Conservation (phyloP, 2,113 vertebrate genomes). For the Nibea albiflora region DNA sequence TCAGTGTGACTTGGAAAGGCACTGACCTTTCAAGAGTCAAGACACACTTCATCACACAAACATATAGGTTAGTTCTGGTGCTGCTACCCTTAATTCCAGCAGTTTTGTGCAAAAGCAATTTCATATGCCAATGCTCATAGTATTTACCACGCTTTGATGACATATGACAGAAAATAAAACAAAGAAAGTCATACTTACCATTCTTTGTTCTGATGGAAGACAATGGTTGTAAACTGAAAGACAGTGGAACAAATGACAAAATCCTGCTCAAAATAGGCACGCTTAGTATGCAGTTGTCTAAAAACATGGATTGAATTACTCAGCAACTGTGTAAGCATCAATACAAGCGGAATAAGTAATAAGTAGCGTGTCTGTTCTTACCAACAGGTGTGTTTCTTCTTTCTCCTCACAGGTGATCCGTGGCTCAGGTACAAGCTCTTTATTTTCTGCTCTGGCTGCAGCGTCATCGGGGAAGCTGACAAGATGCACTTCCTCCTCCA, state of each 20-base stretch:
- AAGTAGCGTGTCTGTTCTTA: conserved; percentile 38
- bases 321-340: not conserved
- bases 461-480: conserved; percentile 34
- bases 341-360: not conserved
- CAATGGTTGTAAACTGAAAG: conserved; percentile 14
- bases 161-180: not conserved
- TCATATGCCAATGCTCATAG: not conserved
- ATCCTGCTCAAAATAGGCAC: not conserved
- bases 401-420: conserved; percentile 37
- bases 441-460: conserved; percentile 12
- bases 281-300: not conserved
- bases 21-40: conserved; percentile 56
- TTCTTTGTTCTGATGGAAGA: conserved; percentile 26
- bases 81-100: not conserved
- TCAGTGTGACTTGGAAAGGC: conserved; percentile 7
- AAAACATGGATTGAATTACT: not conserved
- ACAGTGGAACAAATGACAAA: not conserved
- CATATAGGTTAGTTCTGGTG: conserved; percentile 19
- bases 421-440: conserved; percentile 14
- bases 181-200: conserved; percentile 63
- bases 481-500: conserved; percentile 27
- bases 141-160: not conserved
- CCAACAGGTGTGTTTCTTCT: conserved; percentile 38
- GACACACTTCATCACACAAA: conserved; percentile 49
- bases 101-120: not conserved